Conservation (phyloP, 2,888 invertebrate species). For the Teinopalpus imperialis region DNA sequence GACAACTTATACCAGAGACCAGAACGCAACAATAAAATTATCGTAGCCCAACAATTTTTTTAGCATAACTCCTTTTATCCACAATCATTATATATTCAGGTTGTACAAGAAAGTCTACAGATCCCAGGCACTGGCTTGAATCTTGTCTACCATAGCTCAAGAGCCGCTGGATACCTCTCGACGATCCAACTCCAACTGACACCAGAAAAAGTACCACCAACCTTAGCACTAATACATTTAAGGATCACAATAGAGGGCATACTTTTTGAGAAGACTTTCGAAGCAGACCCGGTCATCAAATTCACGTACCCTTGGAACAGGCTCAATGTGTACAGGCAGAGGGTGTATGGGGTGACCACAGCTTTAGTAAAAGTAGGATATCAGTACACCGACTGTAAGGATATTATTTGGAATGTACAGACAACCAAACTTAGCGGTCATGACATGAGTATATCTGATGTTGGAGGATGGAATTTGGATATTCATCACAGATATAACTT, state of each 20-base stretch:
- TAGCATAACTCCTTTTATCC: no score
- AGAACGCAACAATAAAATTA: no score
- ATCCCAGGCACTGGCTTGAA: slow-evolving; percentile 98
- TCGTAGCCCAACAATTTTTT: no score
- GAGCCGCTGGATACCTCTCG: slow-evolving; percentile 95
- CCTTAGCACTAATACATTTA: slow-evolving; percentile 93
- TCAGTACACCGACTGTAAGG: slow-evolving; percentile 95
- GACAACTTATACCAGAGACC: no score
- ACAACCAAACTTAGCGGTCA: slow-evolving; percentile 97
- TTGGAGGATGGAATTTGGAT: slow-evolving; percentile 98
- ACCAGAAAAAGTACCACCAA: slow-evolving; percentile 90
- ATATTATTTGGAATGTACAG: slow-evolving; percentile 97
- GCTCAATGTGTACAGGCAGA: slow-evolving; percentile 96
- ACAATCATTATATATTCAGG: slow-evolving; percentile 79
- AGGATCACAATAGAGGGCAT: slow-evolving; percentile 97
- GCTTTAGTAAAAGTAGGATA: slow-evolving; percentile 98
- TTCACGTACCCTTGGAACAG: slow-evolving; percentile 99
- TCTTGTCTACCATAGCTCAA: slow-evolving; percentile 97
- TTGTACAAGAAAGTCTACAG: slow-evolving; percentile 96
- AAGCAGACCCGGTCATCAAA: slow-evolving; percentile 97
- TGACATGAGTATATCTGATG: slow-evolving; percentile 98
- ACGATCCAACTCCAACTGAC: slow-evolving; percentile 96
- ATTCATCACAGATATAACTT: slow-evolving; percentile 99
- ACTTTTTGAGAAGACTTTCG: slow-evolving; percentile 94
- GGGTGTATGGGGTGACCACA: slow-evolving; percentile 97